Evolutionary conservation across 2,113 vertebrate genomes (phyloP), one percentile per base, ranked within the genome.

Genomic region (Athene cunicularia): DNA sequence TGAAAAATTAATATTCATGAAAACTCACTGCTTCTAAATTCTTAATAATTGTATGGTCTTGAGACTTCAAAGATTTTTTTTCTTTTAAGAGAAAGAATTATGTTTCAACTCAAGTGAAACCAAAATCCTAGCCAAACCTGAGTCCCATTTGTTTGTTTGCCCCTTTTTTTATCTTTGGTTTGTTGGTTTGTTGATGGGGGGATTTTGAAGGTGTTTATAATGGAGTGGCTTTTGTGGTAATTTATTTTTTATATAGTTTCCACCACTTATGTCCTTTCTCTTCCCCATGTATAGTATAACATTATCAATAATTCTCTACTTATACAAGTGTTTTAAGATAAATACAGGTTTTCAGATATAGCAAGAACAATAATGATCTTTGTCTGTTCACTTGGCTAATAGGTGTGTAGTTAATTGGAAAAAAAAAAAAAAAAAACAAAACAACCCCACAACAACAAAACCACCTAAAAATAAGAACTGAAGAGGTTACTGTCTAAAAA

Each of bases 1-100:
- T 83, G 17, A 1, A 76, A 68, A 94, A 49, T 33, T 59, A 43
- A 18, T 43, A 24, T 72, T 47, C 1, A 21, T 32, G 2, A 41
- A 4, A 91, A 14, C 6, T 81, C 18, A 56, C 1, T 62, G 5
- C 30, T 71, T 60, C 16, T 53, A 55, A 47, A 27, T 43, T 88
- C 5, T 14, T n/a, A 52, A 23, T 6, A 26, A 56, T 8, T 45
- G 1, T 32, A 81, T 6, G 8, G 8, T 26, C 5, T 35, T 74
- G 15, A 4, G 2, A 49, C 4, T 62, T 53, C 14, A 20, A 49
- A 50, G 11, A 8, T 8, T 0, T 5, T 0, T 5, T 37, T 15
- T 56, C 11, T 9, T 11, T 41, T 9, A 20, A 30, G 6, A 12
- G 1, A 62, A 4, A 20, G 19, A 84, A 62, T 33, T 49, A 23